A percentile compares a stretch with the other conserved stretches of the same genome.
These are phyloP conservation scores for Rafetus swinhoei DNA, from an alignment of 2,113 vertebrate species.

Conservation along the genomic window DNA sequence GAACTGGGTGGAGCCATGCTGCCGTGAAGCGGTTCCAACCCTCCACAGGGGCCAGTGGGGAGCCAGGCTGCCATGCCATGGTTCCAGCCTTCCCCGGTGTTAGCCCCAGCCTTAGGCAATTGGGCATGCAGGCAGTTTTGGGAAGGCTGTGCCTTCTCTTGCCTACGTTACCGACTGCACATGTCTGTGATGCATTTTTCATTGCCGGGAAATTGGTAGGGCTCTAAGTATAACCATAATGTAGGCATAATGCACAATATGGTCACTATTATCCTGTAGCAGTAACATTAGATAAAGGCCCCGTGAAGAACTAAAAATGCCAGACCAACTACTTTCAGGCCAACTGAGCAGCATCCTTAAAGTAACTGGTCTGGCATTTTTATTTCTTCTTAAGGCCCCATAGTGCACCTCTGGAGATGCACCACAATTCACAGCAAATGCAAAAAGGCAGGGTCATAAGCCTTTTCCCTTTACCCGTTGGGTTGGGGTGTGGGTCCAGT, in stretches of 20 bases:
- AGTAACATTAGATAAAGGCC: accelerated
- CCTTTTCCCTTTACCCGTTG: not conserved
- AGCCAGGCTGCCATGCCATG: too few species aligned
- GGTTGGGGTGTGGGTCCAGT: not conserved
- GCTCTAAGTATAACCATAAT: not conserved
- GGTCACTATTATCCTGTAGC: accelerated
- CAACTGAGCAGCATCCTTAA: not conserved
- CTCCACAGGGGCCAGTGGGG: too few species aligned
- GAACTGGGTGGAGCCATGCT: too few species aligned
- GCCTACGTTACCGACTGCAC: too few species aligned
- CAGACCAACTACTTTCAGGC: not conserved
- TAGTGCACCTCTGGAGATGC: not conserved
- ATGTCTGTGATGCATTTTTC: too few species aligned
- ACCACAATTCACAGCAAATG: not conserved
- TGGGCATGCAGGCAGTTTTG: too few species aligned
- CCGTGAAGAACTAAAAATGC: not conserved
- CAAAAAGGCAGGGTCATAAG: not conserved
- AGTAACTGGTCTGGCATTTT: not conserved
- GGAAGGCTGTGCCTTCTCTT: too few species aligned
- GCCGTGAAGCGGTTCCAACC: too few species aligned
- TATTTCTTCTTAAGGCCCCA: not conserved
- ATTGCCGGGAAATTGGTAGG: too few species aligned
- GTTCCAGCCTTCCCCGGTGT: too few species aligned
- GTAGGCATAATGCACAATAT: not conserved
- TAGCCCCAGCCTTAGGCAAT: too few species aligned